These are phyloP conservation scores for Lithosia quadra DNA, from an alignment of 2,888 invertebrate genomes.

Conservation along the genomic window DNA sequence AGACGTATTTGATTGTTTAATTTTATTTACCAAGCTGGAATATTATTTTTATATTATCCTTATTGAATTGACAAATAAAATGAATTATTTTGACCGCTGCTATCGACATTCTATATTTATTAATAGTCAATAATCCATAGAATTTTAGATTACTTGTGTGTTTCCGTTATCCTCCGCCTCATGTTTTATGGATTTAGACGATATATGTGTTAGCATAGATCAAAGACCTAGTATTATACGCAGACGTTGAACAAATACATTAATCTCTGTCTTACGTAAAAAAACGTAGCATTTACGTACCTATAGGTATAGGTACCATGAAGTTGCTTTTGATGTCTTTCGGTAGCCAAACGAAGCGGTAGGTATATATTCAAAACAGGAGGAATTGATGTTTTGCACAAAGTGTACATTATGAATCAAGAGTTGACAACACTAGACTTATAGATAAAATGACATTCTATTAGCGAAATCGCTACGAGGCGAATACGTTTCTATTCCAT, in stretches of 20 bases:
- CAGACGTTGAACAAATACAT: background rate
- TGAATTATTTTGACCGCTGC: background rate
- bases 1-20: background rate
- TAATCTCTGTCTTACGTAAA: too few species aligned
- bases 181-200: constrained; percentile 1
- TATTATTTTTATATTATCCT: background rate
- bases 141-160: background rate
- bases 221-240: background rate
- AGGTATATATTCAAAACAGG: too few species aligned
- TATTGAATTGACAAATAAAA: background rate
- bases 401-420: too few species aligned
- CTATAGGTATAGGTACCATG: too few species aligned
- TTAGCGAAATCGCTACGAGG: too few species aligned
- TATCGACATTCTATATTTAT: background rate
- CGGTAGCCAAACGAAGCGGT: too few species aligned
- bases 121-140: constrained; percentile 2
- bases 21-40: background rate
- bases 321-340: too few species aligned
- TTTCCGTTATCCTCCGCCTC: background rate
- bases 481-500: too few species aligned
- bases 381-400: too few species aligned
- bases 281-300: too few species aligned
- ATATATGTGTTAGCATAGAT: constrained; percentile 3
- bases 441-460: too few species aligned
- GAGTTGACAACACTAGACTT: too few species aligned